Percentiles rank a stretch among this genome's conserved stretches.
phyloP scores from a whole-genome alignment of 2,797 vertebrate species.

The Catamblyrhynchus diadema region DNA sequence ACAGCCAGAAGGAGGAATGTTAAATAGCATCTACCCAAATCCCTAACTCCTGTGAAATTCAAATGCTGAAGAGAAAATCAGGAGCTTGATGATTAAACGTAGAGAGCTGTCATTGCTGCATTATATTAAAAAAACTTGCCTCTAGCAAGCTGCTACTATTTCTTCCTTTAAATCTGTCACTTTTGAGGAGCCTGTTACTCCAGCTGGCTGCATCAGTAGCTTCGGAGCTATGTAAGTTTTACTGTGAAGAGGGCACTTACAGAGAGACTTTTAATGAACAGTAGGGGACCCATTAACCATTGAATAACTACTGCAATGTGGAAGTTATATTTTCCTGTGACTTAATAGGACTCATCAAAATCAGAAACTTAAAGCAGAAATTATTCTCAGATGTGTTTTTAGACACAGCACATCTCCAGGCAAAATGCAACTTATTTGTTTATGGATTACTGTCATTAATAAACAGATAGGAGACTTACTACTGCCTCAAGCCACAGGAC shows the following conservation, averaged over 20 bases:
- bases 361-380: conserved; percentile 47
- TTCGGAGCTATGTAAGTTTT: conserved; percentile 64
- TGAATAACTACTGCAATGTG: conserved; percentile 9
- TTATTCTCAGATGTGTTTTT: conserved; percentile 31
- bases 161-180: conserved; percentile 73
- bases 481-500: conserved; percentile 30
- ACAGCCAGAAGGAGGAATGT: background rate
- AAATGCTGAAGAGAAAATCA: conserved; percentile 53
- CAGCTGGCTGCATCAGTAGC: conserved; percentile 57
- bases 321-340: conserved; percentile 17
- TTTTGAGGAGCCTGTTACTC: conserved; percentile 63
- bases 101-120: conserved; percentile 67
- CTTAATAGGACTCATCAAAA: background rate
- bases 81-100: conserved; percentile 66
- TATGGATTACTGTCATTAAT: conserved; percentile 67
- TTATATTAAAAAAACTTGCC: conserved; percentile 76
- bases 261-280: conserved; percentile 29
- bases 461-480: conserved; percentile 48
- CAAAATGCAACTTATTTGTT: conserved; percentile 60
- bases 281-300: conserved; percentile 57
- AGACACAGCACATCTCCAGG: conserved; percentile 45
- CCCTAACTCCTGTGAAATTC: conserved; percentile 54
- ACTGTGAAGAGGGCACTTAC: conserved; percentile 23
- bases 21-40: conserved; percentile 36
- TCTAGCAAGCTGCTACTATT: conserved; percentile 60